Percentiles rank a stretch among this genome's conserved stretches.
These are phyloP conservation scores for Meleagris gallopavo DNA, from an alignment of 2,113 vertebrate species.

Conservation along the genomic window DNA sequence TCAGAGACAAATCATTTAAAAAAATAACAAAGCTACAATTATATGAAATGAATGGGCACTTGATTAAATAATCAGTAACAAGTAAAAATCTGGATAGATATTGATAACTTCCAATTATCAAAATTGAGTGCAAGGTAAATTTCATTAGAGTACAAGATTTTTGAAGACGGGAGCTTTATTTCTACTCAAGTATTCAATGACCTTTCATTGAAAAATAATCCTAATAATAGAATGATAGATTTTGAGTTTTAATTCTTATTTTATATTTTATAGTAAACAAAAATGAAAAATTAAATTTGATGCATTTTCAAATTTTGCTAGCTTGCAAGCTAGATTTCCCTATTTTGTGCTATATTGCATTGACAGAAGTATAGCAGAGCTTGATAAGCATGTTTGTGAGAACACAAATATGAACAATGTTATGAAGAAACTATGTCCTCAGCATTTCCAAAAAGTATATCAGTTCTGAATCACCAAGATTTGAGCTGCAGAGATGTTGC, in stretches of 20 bases:
- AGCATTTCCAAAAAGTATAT: not conserved
- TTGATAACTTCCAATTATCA: not conserved
- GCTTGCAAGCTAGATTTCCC: not conserved
- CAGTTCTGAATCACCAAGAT: not conserved
- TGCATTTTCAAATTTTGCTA: not conserved
- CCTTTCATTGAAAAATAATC: not conserved
- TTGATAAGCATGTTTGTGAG: not conserved
- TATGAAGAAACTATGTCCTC: not conserved
- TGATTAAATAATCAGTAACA: not conserved
- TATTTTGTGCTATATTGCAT: not conserved
- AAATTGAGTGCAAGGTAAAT: not conserved
- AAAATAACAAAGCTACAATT: not conserved
- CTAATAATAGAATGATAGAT: not conserved
- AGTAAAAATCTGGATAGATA: not conserved
- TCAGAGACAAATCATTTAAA: not conserved
- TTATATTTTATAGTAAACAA: not conserved
- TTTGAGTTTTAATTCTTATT: not conserved
- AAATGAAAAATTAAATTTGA: not conserved
- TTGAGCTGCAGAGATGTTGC: not conserved
- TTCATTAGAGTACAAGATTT: not conserved
- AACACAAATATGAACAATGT: not conserved
- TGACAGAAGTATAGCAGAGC: not conserved
- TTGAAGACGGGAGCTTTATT: not conserved
- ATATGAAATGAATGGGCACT: not conserved
- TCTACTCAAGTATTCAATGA: not conserved